Evolutionary conservation across 1,140 invertebrate genomes (phyloP).

Genomic region (Drosophila asahinai): DNA sequence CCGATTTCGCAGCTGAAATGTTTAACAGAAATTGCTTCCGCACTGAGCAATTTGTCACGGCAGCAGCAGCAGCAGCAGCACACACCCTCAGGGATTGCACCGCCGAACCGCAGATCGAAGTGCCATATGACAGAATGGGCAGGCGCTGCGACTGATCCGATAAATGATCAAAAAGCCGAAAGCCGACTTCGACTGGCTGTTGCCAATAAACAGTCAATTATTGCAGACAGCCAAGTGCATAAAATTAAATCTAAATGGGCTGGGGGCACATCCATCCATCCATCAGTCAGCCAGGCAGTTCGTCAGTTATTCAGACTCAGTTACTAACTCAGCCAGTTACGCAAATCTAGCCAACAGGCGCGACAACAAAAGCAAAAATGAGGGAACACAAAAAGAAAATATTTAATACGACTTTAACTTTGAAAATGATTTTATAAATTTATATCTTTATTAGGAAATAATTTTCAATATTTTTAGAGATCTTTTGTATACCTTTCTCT

Average conservation of each 20-base stretch:
- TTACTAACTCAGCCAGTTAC: constrained; percentile 51
- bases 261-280: constrained; percentile 57
- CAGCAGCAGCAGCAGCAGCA: constrained; percentile 24
- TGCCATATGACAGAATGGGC: constrained; percentile 65
- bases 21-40: constrained; percentile 70
- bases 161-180: constrained; percentile 77
- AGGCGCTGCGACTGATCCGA: constrained; percentile 54
- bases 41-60: constrained; percentile 74
- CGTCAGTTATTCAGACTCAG: constrained; percentile 25
- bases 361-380: constrained; percentile 30
- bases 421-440: background rate
- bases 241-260: constrained; percentile 68
- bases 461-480: background rate
- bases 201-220: constrained; percentile 82
- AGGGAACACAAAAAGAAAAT: constrained; percentile 23
- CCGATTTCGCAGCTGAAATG: constrained; percentile 57
- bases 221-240: constrained; percentile 67
- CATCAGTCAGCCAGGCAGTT: constrained; percentile 44
- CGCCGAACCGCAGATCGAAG: constrained; percentile 9
- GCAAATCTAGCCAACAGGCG: constrained; percentile 72
- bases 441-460: background rate
- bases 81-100: constrained; percentile 56
- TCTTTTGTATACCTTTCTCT: background rate
- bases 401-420: constrained; percentile 1
- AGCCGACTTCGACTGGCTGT: constrained; percentile 61